Conservation (phyloP, 2,888 invertebrate genomes). For the Gibbula magus region DNA sequence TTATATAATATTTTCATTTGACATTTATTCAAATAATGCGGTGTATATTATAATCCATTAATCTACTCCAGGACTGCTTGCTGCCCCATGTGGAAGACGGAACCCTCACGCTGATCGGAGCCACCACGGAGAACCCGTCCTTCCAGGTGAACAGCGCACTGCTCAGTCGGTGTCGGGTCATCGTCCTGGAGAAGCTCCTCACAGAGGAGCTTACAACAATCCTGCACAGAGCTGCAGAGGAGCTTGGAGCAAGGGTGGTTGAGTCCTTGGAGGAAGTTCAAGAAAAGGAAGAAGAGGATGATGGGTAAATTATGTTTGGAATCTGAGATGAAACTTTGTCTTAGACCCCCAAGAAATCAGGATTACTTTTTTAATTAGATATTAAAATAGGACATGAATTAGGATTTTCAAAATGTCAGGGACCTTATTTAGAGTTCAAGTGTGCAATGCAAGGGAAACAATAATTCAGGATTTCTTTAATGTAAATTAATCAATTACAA, state of each 20-base stretch:
- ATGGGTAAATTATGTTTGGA: no score
- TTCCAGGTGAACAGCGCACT: slow-evolving; percentile 88
- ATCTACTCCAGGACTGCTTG: slow-evolving; percentile 80
- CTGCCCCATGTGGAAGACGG: slow-evolving; percentile 88
- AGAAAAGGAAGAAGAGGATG: background rate
- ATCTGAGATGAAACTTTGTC: no score
- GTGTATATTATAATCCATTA: background rate
- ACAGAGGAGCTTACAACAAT: slow-evolving; percentile 80
- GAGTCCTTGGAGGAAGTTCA: slow-evolving; percentile 29
- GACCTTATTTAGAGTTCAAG: no score
- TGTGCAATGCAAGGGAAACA: no score
- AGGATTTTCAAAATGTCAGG: no score
- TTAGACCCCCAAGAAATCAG: no score
- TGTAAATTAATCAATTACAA: no score
- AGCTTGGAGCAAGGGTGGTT: slow-evolving; percentile 67
- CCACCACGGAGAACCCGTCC: slow-evolving; percentile 92
- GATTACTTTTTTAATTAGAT: no score
- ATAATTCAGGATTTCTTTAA: no score
- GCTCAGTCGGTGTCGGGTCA: slow-evolving; percentile 85
- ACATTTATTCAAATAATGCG: background rate
- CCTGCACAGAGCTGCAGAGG: slow-evolving; percentile 79
- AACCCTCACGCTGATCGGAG: slow-evolving; percentile 85
- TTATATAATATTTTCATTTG: no score
- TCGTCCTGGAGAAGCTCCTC: slow-evolving; percentile 80
- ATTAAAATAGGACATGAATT: no score